Base-by-base conservation (phyloP, 2,113 vertebrate species). In the Zapus hudsonius region DNA sequence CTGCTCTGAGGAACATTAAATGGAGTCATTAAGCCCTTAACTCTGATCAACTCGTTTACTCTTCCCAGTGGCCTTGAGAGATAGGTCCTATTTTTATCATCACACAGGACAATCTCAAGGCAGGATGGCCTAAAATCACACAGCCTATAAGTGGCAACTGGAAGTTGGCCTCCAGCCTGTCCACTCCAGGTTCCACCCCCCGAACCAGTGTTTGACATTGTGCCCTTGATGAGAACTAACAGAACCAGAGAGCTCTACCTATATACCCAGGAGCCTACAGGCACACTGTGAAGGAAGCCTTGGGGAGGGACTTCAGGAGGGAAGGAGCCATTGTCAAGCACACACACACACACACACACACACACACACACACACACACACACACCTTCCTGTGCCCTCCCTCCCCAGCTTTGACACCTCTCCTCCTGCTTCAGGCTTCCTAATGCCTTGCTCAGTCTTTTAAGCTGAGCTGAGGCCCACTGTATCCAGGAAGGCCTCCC, bases 21-120 rank as follows among this genome's bases (percentile, higher is more conserved):
- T 17, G 74, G 42, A 42, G 87, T 73, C 57, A 80, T 93, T 74
- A 74, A 67, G 75, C 57, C 4, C 40, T 84, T 69, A 70, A 23
- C 47, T 85, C 89, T 75, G 76, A 91, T 95, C 22, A 91, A 80
- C 61, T 86, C 84, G 73, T 72, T 82, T 67, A 36, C 73, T 91
- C 81, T 95, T 78, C 84, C 57, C 9, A 11, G n/a, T 13, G 36
- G 72, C 84, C 87, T 94, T 73, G 23, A 64, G 84, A 90, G 92
- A 64, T 78, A 61, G 31, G 19, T n/a, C 59, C 90, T 95, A 66
- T 93, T 94, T 92, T 94, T 89, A 79, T 74, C 38, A 23, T 59
- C 44, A 36, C 42, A 66, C 55, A 79, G 55, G 36, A 64, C 40
- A 87, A 29, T 89, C 73, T 95, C 66, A 82, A 76, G 29, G 44